Evolutionary conservation across 1,140 invertebrate species (phyloP).

Genomic region (Aphis gossypii): DNA sequence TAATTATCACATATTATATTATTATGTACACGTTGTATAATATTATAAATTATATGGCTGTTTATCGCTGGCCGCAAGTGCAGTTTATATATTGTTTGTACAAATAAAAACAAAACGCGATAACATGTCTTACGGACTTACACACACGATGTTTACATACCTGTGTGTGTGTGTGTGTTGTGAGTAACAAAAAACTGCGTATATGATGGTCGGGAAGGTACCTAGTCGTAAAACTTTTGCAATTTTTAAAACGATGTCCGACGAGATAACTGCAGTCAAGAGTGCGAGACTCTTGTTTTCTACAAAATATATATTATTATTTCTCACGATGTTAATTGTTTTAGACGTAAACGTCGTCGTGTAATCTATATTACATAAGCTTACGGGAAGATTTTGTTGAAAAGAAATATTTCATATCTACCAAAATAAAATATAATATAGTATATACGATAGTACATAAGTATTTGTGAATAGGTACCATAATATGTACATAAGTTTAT

Average conservation of each 20-base stretch:
- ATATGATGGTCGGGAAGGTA: background rate
- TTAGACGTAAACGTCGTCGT: background rate
- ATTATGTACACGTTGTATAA: background rate
- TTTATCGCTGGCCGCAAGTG: background rate
- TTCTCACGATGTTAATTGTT: constrained; percentile 16
- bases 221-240: background rate
- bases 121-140: background rate
- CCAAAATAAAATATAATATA: background rate
- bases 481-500: background rate
- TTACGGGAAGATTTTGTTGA: background rate
- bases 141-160: background rate
- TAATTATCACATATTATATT: background rate
- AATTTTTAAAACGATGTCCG: background rate
- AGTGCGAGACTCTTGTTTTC: background rate
- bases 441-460: background rate
- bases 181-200: background rate
- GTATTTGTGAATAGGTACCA: background rate
- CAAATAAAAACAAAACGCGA: background rate
- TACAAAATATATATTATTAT: background rate
- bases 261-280: background rate
- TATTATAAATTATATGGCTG: background rate
- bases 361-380: background rate
- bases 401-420: background rate
- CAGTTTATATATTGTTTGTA: background rate
- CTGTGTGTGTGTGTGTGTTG: background rate